Evolutionary conservation across 2,797 vertebrate species (phyloP).

Genomic region (Odontamblyopus rebecca): DNA sequence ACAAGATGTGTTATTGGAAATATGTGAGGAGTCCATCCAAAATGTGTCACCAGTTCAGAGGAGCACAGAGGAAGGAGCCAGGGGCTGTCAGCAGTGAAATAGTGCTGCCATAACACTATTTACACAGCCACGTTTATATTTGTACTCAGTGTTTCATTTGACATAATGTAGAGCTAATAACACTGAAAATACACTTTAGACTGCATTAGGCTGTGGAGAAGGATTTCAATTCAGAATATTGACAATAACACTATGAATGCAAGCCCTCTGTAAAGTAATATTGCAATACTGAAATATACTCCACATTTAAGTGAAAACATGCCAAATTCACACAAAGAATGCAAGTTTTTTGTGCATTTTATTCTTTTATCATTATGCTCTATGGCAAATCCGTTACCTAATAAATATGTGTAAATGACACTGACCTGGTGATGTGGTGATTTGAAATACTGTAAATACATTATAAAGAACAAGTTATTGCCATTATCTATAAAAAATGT

Average conservation of each 20-base stretch:
- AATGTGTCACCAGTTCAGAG: slow-evolving; percentile 46
- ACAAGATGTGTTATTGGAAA: slow-evolving; percentile 60
- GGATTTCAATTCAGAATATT: no score
- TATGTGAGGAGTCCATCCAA: slow-evolving; percentile 49
- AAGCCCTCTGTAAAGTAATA: no score
- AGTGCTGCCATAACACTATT: background rate
- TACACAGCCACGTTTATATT: slow-evolving; percentile 13
- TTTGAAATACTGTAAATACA: background rate
- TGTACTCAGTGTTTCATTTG: slow-evolving; percentile 6
- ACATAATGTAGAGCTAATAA: slow-evolving; percentile 1
- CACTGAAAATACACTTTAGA: background rate
- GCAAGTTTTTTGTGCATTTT: background rate
- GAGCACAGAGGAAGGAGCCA: slow-evolving; percentile 19
- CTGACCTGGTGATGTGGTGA: background rate
- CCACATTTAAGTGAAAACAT: no score
- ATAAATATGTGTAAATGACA: background rate
- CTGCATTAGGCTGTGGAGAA: background rate
- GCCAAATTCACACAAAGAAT: background rate
- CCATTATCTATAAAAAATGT: background rate
- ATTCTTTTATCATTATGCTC: background rate
- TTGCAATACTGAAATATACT: background rate
- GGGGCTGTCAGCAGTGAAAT: slow-evolving; percentile 7
- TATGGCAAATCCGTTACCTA: background rate
- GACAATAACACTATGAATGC: background rate
- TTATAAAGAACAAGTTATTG: background rate